Percentiles rank a stretch among this genome's conserved stretches.
phyloP scores from a whole-genome alignment of 2,113 vertebrate genomes.

The Callithrix jacchus region DNA sequence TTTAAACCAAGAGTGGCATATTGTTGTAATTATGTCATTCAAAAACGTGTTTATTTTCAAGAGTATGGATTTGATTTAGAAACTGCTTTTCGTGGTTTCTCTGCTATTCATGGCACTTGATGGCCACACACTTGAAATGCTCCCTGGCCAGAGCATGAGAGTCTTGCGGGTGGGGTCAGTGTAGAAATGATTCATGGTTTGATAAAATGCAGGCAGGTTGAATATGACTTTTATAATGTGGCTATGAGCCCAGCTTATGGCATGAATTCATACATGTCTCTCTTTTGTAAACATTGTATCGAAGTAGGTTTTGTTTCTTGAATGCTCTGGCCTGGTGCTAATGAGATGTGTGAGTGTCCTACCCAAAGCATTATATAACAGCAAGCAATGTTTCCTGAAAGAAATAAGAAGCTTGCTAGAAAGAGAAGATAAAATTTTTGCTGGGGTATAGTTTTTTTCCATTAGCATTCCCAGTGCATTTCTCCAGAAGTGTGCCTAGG shows the following conservation, averaged over 20 bases:
- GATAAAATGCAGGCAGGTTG: conserved; percentile 82
- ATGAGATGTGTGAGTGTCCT: conserved; percentile 69
- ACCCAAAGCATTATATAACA: conserved; percentile 53
- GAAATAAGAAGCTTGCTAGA: conserved; percentile 48
- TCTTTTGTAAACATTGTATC: conserved; percentile 71
- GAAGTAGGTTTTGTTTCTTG: conserved; percentile 75
- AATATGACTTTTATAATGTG: conserved; percentile 80
- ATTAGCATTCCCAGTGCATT: background rate
- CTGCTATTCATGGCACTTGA: conserved; percentile 80
- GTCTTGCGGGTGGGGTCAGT: conserved; percentile 53
- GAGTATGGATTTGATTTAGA: conserved; percentile 82
- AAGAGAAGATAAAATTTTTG: conserved; percentile 42
- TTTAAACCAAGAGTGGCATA: conserved; percentile 80
- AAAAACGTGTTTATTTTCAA: conserved; percentile 82
- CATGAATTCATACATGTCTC: conserved; percentile 72
- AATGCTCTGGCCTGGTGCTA: conserved; percentile 63
- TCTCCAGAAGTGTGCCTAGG: background rate
- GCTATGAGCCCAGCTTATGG: conserved; percentile 68
- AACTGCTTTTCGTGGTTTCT: conserved; percentile 81
- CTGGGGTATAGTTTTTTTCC: background rate
- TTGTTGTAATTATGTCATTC: conserved; percentile 84
- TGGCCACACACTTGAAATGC: conserved; percentile 79
- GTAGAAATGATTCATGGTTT: conserved; percentile 78
- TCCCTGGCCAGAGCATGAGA: conserved; percentile 75
- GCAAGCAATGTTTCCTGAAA: conserved; percentile 77